phyloP scores from a whole-genome alignment of 2,888 invertebrate genomes.

The Tetheella fluctuosa region DNA sequence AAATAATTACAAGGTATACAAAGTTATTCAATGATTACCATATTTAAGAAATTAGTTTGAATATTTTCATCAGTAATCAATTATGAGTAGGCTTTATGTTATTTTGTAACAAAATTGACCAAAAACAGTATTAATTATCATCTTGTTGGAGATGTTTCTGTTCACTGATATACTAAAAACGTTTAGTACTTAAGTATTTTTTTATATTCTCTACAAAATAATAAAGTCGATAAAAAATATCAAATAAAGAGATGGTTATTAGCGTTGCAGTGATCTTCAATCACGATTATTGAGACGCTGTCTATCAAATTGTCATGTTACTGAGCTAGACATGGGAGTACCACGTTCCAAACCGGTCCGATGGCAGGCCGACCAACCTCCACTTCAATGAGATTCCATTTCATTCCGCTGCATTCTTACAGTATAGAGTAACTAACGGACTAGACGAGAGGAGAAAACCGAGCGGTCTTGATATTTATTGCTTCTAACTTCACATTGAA shows the following conservation, averaged over 20 bases:
- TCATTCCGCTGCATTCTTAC: constrained; percentile 81
- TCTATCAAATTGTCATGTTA: constrained; percentile 76
- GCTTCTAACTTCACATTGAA: constrained; percentile 6
- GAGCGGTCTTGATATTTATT: constrained; percentile 34
- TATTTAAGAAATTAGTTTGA: no score
- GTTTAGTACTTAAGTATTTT: no score
- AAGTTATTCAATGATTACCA: no score
- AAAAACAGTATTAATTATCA: no score
- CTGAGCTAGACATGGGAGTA: constrained; percentile 61
- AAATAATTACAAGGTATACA: no score
- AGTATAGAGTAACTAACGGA: constrained; percentile 80
- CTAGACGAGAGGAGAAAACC: constrained; percentile 58
- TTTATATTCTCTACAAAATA: not conserved
- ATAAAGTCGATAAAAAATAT: constrained; percentile 28
- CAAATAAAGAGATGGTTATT: constrained; percentile 24
- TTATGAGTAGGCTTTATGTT: no score
- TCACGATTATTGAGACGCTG: constrained; percentile 61
- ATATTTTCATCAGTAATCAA: no score
- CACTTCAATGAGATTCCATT: constrained; percentile 83
- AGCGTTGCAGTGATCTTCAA: constrained; percentile 39
- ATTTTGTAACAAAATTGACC: no score
- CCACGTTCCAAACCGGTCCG: constrained; percentile 72
- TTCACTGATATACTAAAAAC: no score
- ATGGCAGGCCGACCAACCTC: constrained; percentile 58
- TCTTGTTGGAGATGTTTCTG: no score